Conservation (phyloP, 2,113 vertebrate genomes). For the Ifrita kowaldi region DNA sequence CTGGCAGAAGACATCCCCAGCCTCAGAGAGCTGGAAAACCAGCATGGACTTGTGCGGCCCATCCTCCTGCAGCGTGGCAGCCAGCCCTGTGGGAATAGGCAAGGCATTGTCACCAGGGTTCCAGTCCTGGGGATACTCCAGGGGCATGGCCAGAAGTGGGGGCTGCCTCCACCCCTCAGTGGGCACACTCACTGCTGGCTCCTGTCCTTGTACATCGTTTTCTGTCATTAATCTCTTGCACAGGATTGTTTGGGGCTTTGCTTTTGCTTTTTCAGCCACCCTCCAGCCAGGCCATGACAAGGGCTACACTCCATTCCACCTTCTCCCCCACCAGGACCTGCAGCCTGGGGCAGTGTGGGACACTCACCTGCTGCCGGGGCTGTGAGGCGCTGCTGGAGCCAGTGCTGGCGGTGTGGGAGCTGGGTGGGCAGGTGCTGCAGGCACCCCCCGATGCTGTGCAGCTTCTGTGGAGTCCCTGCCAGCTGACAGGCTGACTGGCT, state of each 20-base stretch:
- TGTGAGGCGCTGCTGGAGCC: background rate
- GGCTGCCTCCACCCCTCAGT: accelerated
- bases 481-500: background rate
- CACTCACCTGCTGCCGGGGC: background rate
- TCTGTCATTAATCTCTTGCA: background rate
- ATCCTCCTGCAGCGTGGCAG: background rate
- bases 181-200: background rate
- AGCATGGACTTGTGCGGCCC: conserved; percentile 8
- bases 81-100: conserved; percentile 64
- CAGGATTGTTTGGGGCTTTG: background rate
- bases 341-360: background rate
- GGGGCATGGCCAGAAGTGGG: background rate
- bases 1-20: conserved; percentile 87
- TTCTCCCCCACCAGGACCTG: background rate
- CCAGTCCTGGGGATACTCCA: background rate
- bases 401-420: background rate
- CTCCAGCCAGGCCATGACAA: accelerated
- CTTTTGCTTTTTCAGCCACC: background rate
- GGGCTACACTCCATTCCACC: background rate
- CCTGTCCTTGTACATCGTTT: accelerated
- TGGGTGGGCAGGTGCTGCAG: background rate
- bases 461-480: background rate
- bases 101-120: accelerated
- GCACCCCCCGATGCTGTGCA: background rate
- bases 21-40: conserved; percentile 82